These are phyloP conservation scores for Luehdorfia chinensis DNA, from an alignment of 1,140 invertebrate genomes.

Conservation along the genomic window DNA sequence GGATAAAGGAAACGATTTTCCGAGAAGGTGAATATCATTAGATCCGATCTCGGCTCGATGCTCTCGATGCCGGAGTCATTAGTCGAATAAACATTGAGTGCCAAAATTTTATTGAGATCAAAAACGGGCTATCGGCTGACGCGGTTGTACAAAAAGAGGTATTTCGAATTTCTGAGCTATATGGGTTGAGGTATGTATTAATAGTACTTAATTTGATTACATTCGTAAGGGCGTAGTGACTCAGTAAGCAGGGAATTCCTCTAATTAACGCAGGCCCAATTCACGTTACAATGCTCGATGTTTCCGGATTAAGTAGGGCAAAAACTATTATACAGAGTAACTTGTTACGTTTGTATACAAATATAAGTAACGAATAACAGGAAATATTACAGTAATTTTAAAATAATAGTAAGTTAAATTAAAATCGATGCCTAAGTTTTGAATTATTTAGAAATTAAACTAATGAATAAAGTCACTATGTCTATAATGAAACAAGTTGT, in stretches of 20 bases:
- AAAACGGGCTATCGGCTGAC: too few species aligned
- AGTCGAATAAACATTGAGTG: conserved; percentile 26
- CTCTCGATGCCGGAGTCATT: conserved; percentile 36
- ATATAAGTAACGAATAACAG: neutral
- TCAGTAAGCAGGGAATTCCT: conserved; percentile 32
- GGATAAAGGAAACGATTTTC: conserved; percentile 67
- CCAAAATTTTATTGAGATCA: conserved; percentile 20
- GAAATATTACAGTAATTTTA: neutral
- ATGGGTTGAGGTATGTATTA: neutral
- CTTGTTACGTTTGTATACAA: conserved; percentile 6
- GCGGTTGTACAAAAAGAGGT: too few species aligned
- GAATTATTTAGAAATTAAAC: too few species aligned
- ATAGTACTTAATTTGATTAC: conserved; percentile 25
- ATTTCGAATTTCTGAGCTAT: conserved; percentile 1
- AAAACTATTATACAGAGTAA: conserved; percentile 20
- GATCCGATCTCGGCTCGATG: conserved; percentile 22
- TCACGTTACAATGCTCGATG: conserved; percentile 20
- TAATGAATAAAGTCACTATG: too few species aligned
- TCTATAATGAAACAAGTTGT: neutral
- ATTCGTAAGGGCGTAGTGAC: conserved; percentile 31
- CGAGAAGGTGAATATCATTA: conserved; percentile 71
- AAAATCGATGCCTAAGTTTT: too few species aligned
- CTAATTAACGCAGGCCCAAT: conserved; percentile 23
- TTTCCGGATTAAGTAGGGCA: conserved; percentile 20
- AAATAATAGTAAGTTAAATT: neutral